A percentile compares a stretch with the other conserved stretches of the same genome.
These are phyloP conservation scores for Xerus inauris DNA, from an alignment of 2,113 vertebrate genomes.

Conservation along the genomic window DNA sequence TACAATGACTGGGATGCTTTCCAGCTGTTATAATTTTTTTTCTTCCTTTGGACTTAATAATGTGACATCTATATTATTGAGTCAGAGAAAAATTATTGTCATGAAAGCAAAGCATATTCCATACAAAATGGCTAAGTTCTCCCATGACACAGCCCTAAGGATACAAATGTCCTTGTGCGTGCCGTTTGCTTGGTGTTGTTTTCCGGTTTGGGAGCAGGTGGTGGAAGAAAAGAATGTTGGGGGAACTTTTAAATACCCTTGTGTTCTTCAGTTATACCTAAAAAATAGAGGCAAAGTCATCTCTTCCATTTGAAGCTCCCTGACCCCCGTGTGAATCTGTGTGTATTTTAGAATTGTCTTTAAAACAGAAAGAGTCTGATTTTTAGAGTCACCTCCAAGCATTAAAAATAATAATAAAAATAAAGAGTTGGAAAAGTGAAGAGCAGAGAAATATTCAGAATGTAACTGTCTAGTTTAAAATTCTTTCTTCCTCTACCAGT, in stretches of 20 bases:
- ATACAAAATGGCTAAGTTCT: background rate
- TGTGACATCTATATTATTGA: constrained; percentile 44
- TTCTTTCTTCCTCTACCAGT: background rate
- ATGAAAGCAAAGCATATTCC: constrained; percentile 64
- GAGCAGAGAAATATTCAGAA: constrained; percentile 37
- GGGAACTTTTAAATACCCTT: background rate
- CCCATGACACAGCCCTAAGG: background rate
- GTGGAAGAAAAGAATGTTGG: background rate
- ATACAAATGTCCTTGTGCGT: constrained; percentile 43
- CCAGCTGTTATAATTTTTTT: background rate
- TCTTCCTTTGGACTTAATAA: constrained; percentile 39
- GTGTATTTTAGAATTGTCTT: constrained; percentile 54
- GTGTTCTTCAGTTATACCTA: background rate
- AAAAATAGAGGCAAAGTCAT: background rate
- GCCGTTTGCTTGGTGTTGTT: constrained; percentile 46
- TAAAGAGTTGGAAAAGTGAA: background rate
- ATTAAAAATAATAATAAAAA: too few species aligned
- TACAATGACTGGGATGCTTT: background rate
- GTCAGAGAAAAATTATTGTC: constrained; percentile 74
- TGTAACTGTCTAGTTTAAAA: constrained; percentile 9
- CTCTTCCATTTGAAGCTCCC: constrained; percentile 5
- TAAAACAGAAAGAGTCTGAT: constrained; percentile 55
- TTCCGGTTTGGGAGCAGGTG: background rate
- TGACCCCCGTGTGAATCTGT: background rate
- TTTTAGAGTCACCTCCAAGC: background rate